phyloP scores from a whole-genome alignment of 2,888 invertebrate species.

The Chrysotoxum bicinctum region DNA sequence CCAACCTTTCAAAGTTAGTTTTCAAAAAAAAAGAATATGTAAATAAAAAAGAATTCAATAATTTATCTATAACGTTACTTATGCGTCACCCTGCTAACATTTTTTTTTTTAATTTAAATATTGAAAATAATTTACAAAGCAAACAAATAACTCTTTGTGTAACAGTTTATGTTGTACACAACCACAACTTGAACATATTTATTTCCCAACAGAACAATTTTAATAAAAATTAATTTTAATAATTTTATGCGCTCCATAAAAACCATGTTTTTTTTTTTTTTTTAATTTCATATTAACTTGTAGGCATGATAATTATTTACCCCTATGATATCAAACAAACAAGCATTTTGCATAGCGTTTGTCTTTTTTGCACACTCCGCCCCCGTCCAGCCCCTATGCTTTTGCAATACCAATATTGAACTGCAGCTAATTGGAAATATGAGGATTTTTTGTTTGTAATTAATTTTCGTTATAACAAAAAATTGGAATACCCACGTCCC shows the following conservation, averaged over 20 bases:
- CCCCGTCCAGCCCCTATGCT: neutral
- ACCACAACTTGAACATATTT: neutral
- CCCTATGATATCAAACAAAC: neutral
- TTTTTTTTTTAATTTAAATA: neutral
- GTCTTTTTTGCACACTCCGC: neutral
- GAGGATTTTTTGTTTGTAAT: conserved; percentile 1
- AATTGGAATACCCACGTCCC: neutral
- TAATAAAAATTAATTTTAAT: conserved; percentile 4
- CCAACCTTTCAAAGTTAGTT: too few species aligned
- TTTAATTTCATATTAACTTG: neutral
- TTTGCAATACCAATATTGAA: conserved; percentile 10
- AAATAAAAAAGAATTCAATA: neutral
- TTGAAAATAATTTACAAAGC: neutral
- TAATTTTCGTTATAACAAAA: neutral
- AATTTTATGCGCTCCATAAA: neutral
- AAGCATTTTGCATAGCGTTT: neutral
- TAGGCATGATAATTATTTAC: neutral
- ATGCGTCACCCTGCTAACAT: too few species aligned
- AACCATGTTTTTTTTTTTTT: neutral
- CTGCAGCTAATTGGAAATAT: conserved; percentile 11
- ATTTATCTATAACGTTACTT: too few species aligned
- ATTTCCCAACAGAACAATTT: neutral
- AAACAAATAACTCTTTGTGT: neutral
- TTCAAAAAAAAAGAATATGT: too few species aligned
- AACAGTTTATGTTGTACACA: neutral